Base-by-base conservation (phyloP, 92 coral and sea anemone genomes). In the Heteractis magnifica region DNA sequence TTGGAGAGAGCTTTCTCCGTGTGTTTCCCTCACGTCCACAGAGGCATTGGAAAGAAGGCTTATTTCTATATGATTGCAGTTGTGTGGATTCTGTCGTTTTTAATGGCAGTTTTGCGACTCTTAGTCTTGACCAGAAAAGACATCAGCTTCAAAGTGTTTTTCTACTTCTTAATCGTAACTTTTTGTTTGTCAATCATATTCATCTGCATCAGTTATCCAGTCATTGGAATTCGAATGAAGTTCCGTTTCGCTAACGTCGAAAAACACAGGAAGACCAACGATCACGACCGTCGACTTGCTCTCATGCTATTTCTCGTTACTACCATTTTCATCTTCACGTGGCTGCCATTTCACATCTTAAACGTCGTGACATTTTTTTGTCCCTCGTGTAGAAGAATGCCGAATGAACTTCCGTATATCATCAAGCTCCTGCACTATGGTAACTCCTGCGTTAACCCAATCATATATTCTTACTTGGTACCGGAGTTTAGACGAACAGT, bases 401-500 rank as follows among this genome's bases (percentile, higher is more conserved):
- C 97, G 10, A 65, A 86, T 50, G 91, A 93, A 71, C 50, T 89
- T 23, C 90, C 90, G 9, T 87, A 89, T 73, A 74, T 91, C 52
- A 56, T 90, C 49, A 93, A 93, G 65, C 86, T 93, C 15, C 84
- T 93, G 51, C 97, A 93, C 79, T 93, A 91, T 49, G 88, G 89
- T 6, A 93, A 93, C 79, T 89, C 93, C 9, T 89, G 89, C 68
- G 87, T 93, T n/a, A 93, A 93, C 48, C 97, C 97, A 10, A 87
- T 93, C 23, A 90, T 93, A 34, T 93, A 93, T 71, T 93, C 97
- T 5, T 93, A 89, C 72, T 72, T 93, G 51, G 97, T 93, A 14
- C 97, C 97, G 9, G 97, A 93, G 84, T 93, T 93, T 76, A 87
- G 71, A 23, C 88, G 85, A 58, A 93, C 97, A n/a, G 85, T 87